Conservation (phyloP, 1,140 invertebrate genomes). For the Zaprionus ornatus region DNA sequence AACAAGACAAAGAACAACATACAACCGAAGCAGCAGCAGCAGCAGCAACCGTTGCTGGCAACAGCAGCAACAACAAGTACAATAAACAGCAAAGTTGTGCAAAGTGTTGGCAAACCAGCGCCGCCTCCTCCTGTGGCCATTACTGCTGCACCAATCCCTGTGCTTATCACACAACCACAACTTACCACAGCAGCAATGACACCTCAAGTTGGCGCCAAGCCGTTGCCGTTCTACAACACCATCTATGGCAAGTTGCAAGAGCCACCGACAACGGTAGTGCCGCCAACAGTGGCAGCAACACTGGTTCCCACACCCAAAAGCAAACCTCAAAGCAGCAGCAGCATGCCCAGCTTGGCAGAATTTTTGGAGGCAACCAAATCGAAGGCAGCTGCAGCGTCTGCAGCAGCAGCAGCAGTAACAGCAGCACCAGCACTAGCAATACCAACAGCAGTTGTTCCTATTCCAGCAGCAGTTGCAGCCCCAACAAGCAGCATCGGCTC, state of each 20-base stretch:
- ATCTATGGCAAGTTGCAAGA: constrained; percentile 79
- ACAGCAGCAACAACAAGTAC: constrained; percentile 1
- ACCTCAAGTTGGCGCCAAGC: constrained; percentile 17
- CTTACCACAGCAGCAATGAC: constrained; percentile 3
- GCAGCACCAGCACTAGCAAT: not conserved
- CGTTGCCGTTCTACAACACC: constrained; percentile 74
- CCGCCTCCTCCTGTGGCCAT: constrained; percentile 28
- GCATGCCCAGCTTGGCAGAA: constrained; percentile 65
- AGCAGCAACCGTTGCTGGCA: not conserved
- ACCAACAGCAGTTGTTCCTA: not conserved
- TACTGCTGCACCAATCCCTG: constrained; percentile 40
- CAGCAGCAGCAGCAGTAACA: not conserved
- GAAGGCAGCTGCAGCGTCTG: constrained; percentile 25
- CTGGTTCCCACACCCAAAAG: constrained; percentile 5
- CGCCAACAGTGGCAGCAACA: constrained; percentile 5
- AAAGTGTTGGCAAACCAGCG: not conserved
- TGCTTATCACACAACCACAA: constrained; percentile 41
- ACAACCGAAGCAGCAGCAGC: constrained; percentile 34
- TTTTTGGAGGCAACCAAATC: constrained; percentile 62
- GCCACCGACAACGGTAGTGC: constrained; percentile 1
- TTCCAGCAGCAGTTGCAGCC: not conserved
- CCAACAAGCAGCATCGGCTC: not conserved
- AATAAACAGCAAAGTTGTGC: not conserved
- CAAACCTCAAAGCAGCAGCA: constrained; percentile 28
- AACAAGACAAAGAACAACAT: constrained; percentile 28